Evolutionary conservation across 2,797 vertebrate species (phyloP).

Genomic region (Acanthiza pusilla): DNA sequence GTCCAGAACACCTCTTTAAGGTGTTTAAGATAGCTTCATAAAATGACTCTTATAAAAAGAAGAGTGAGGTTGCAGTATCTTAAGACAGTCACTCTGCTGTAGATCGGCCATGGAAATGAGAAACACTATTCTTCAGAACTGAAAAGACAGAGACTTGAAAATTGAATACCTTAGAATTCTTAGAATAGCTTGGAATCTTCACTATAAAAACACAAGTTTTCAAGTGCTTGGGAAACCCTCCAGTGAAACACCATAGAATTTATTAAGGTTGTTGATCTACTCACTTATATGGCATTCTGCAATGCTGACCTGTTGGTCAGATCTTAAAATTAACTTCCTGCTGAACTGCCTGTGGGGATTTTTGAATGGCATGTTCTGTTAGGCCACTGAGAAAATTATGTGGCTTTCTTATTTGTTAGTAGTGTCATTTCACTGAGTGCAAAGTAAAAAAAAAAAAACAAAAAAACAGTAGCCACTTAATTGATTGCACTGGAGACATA

Average conservation of each 20-base stretch:
- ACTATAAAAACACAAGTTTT: neutral
- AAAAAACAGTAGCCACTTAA: neutral
- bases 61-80: neutral
- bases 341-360: neutral
- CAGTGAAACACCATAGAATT: neutral
- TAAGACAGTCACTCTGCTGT: neutral
- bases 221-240: neutral
- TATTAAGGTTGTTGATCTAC: neutral
- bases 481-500: neutral
- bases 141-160: neutral
- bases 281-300: neutral
- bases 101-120: neutral
- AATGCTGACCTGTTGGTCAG: neutral
- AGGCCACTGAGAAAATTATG: neutral
- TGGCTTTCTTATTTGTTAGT: constrained; percentile 24
- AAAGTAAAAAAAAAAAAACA: neutral
- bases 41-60: neutral
- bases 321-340: neutral
- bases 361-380: constrained; percentile 55
- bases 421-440: neutral
- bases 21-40: neutral
- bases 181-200: neutral
- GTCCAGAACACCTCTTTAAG: neutral
- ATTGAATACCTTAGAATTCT: neutral
- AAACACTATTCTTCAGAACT: neutral